These are phyloP conservation scores for Alexandromys fortis DNA, from an alignment of 2,113 vertebrate genomes.

Conservation along the genomic window DNA sequence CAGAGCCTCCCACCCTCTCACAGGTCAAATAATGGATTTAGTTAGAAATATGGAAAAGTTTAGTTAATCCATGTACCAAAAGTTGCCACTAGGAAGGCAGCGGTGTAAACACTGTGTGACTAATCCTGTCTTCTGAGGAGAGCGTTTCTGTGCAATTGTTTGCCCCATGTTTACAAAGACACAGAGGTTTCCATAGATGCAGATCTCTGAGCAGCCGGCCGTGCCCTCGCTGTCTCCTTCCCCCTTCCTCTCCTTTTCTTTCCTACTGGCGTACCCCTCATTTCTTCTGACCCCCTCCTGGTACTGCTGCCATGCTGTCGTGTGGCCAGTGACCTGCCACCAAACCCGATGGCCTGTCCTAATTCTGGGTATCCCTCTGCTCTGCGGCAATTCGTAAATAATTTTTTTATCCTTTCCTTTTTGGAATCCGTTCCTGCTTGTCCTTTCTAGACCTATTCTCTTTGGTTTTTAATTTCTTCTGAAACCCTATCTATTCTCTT, in stretches of 20 bases:
- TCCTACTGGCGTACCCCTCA: not conserved
- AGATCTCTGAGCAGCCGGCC: not conserved
- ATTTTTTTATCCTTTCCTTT: not conserved
- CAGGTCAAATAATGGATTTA: constrained; percentile 73
- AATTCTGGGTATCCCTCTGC: not conserved
- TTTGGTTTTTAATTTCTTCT: not conserved
- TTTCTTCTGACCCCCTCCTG: not conserved
- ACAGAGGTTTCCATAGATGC: constrained; percentile 28
- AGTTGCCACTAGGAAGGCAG: constrained; percentile 66
- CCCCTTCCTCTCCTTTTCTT: not conserved
- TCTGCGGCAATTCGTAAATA: not conserved
- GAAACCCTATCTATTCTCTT: not conserved
- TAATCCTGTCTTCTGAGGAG: constrained; percentile 73
- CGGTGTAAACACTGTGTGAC: constrained; percentile 65
- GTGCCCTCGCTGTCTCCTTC: not conserved
- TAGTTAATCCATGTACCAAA: constrained; percentile 42
- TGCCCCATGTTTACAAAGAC: constrained; percentile 42
- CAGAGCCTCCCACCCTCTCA: constrained; percentile 58
- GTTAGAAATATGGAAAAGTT: constrained; percentile 76
- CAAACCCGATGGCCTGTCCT: not conserved
- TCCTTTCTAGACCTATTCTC: not conserved
- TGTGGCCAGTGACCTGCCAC: not conserved
- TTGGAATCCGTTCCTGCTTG: not conserved
- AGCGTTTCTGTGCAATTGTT: constrained; percentile 56
- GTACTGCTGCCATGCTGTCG: not conserved